Percentiles rank a stretch among this genome's conserved stretches.
phyloP scores from a whole-genome alignment of 37 sponge, comb jelly and placozoan species.

The Geodia barretti region DNA sequence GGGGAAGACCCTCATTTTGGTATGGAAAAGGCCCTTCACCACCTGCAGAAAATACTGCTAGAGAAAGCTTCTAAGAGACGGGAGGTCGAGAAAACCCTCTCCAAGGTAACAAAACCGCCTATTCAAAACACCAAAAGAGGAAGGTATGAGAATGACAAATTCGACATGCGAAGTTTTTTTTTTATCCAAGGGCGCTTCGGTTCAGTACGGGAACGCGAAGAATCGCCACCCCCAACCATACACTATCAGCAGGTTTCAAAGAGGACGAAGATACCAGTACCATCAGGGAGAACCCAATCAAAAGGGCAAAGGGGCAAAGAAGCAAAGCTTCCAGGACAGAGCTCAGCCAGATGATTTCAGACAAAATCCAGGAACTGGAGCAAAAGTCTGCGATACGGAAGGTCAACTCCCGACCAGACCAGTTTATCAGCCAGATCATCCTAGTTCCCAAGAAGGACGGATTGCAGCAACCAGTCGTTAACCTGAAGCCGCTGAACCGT shows the following conservation, averaged over 20 bases:
- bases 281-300: not conserved
- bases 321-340: not conserved
- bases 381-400: not conserved
- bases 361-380: not conserved
- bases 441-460: slow-evolving; percentile 1
- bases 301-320: not conserved
- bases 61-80: slow-evolving; percentile 38
- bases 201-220: slow-evolving; percentile 23
- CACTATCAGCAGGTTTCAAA: not conserved
- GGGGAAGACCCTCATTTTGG: not conserved
- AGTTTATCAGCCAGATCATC: not conserved
- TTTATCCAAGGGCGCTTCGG: slow-evolving; percentile 29
- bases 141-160: not conserved
- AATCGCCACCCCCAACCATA: slow-evolving; percentile 22
- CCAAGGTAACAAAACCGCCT: slow-evolving; percentile 5
- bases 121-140: not conserved
- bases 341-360: not conserved
- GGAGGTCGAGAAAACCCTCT: slow-evolving; percentile 19
- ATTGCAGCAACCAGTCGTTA: not conserved
- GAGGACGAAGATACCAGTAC: not conserved
- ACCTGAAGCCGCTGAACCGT: slow-evolving; percentile 6
- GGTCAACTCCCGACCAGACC: not conserved
- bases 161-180: slow-evolving; percentile 1
- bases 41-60: not conserved
- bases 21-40: slow-evolving; percentile 2